Conservation (phyloP, 1,140 invertebrate species). For the Drosophila kikkawai region DNA sequence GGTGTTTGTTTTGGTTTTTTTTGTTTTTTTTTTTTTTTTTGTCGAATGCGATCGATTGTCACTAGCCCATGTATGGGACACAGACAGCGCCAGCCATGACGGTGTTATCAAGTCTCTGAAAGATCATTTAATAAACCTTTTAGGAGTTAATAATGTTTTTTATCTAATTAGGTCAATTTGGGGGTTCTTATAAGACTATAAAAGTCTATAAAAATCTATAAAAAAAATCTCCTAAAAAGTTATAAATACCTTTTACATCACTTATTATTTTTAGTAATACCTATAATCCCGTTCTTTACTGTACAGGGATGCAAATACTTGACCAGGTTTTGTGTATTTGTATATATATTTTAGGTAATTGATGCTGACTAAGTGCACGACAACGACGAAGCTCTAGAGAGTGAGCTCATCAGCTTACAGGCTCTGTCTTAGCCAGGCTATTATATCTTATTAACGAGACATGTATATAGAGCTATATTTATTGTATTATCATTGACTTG, state of each 20-base stretch:
- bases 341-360: conserved; percentile 22
- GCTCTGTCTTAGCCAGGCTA: conserved; percentile 8
- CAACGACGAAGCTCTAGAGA: background rate
- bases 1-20: conserved; percentile 18
- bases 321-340: conserved; percentile 4
- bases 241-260: background rate
- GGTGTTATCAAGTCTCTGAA: background rate
- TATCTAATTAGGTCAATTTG: conserved; percentile 1
- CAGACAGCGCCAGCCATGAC: conserved; percentile 10
- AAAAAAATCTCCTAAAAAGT: background rate
- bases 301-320: conserved; percentile 18
- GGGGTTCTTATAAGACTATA: background rate
- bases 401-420: conserved; percentile 58
- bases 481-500: background rate
- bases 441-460: background rate
- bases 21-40: background rate
- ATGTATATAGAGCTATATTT: background rate
- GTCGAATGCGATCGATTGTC: conserved; percentile 33
- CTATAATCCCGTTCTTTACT: conserved; percentile 13
- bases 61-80: background rate
- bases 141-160: background rate
- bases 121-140: background rate
- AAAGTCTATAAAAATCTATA: no score
- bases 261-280: background rate
- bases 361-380: conserved; percentile 53